These are phyloP conservation scores for Carollia perspicillata DNA, from an alignment of 2,113 vertebrate genomes.

Conservation along the genomic window DNA sequence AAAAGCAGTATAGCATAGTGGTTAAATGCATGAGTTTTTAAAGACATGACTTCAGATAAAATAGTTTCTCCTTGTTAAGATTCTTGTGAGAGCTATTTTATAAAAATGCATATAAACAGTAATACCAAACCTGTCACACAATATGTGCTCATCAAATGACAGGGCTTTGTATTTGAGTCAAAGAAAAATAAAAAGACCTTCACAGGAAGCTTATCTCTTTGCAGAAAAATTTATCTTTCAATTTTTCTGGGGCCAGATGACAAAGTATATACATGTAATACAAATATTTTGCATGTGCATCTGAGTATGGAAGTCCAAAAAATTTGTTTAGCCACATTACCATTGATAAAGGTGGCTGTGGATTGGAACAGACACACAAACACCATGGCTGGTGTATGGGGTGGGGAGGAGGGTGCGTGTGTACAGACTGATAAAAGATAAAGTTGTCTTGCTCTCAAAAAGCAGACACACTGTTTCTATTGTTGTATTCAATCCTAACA, in stretches of 20 bases:
- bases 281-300: not conserved
- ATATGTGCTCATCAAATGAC: not conserved
- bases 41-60: not conserved
- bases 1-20: not conserved
- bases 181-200: not conserved
- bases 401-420: not conserved
- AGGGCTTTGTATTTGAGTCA: not conserved
- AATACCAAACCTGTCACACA: not conserved
- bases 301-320: not conserved
- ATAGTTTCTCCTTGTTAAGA: not conserved
- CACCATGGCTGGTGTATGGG: not conserved
- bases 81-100: not conserved
- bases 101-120: not conserved
- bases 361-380: not conserved
- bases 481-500: not conserved
- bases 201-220: not conserved
- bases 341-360: not conserved
- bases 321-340: not conserved
- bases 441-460: not conserved
- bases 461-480: not conserved
- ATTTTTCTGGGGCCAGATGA: not conserved
- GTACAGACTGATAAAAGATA: not conserved
- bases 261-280: not conserved
- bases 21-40: not conserved
- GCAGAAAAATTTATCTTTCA: not conserved